phyloP scores from a whole-genome alignment of 2,113 vertebrate genomes.

The Heptranchias perlo region DNA sequence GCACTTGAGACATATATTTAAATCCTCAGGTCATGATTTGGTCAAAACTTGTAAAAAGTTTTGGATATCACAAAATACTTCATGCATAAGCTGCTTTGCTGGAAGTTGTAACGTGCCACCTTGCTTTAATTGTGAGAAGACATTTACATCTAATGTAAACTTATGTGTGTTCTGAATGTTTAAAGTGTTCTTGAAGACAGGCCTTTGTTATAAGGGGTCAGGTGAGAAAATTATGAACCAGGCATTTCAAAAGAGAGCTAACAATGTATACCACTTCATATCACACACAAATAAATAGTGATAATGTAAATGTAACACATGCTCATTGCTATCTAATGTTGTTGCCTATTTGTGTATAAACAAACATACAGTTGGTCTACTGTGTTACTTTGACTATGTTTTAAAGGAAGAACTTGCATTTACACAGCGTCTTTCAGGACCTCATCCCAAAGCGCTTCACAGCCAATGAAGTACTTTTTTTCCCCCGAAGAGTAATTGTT shows the following conservation, averaged over 20 bases:
- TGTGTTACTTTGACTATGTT: neutral
- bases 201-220: neutral
- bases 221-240: neutral
- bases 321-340: neutral
- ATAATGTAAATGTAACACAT: neutral
- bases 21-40: neutral
- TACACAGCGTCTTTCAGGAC: neutral
- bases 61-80: neutral
- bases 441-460: neutral
- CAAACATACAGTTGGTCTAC: neutral
- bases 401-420: neutral
- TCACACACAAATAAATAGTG: neutral
- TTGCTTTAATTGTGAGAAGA: neutral
- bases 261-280: neutral
- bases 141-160: neutral
- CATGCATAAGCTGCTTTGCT: neutral
- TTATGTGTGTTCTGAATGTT: too few species aligned
- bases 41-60: neutral
- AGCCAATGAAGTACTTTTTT: neutral
- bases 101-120: neutral
- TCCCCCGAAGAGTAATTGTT: neutral
- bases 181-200: too few species aligned
- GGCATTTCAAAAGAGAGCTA: neutral
- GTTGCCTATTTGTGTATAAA: neutral
- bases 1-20: neutral